phyloP scores from a whole-genome alignment of 2,888 invertebrate species.

The Hirtodrosophila confusa region DNA sequence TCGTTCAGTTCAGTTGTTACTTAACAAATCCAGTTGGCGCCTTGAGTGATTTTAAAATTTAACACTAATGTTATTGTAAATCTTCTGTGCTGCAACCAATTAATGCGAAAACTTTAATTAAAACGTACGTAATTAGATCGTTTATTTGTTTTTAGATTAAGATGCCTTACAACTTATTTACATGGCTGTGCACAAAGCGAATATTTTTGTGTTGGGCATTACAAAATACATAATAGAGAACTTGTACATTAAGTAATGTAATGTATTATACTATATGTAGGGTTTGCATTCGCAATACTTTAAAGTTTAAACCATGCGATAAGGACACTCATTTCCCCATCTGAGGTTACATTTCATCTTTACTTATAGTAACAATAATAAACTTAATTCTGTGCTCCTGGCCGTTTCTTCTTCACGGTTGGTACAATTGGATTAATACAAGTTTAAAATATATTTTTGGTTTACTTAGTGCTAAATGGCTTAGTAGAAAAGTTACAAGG shows the following conservation, averaged over 20 bases:
- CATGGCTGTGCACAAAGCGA: slow-evolving; percentile 73
- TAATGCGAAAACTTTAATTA: slow-evolving; percentile 8
- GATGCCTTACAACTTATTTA: slow-evolving; percentile 72
- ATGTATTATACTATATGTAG: slow-evolving; percentile 19
- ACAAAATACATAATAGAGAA: slow-evolving; percentile 59
- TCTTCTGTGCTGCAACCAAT: no score
- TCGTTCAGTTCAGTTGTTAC: no score
- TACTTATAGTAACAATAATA: slow-evolving; percentile 11
- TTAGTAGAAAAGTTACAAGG: slow-evolving; percentile 47
- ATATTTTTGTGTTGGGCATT: slow-evolving; percentile 40
- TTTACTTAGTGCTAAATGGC: slow-evolving; percentile 66
- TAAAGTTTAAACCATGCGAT: slow-evolving; percentile 55
- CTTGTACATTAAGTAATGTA: slow-evolving; percentile 50
- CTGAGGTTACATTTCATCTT: slow-evolving; percentile 19
- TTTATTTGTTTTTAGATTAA: slow-evolving; percentile 59
- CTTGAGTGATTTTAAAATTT: no score
- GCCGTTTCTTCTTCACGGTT: background rate
- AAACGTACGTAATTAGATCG: slow-evolving; percentile 46
- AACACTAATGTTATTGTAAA: no score
- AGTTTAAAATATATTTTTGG: slow-evolving; percentile 56
- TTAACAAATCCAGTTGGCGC: no score
- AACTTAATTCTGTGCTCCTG: slow-evolving; percentile 18
- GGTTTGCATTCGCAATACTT: slow-evolving; percentile 47
- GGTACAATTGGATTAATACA: slow-evolving; percentile 30
- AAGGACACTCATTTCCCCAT: slow-evolving; percentile 66